A percentile compares a stretch with the other conserved stretches of the same genome.
Conservation (phyloP, 2,113 vertebrate genomes). For the Pteronura brasiliensis region DNA sequence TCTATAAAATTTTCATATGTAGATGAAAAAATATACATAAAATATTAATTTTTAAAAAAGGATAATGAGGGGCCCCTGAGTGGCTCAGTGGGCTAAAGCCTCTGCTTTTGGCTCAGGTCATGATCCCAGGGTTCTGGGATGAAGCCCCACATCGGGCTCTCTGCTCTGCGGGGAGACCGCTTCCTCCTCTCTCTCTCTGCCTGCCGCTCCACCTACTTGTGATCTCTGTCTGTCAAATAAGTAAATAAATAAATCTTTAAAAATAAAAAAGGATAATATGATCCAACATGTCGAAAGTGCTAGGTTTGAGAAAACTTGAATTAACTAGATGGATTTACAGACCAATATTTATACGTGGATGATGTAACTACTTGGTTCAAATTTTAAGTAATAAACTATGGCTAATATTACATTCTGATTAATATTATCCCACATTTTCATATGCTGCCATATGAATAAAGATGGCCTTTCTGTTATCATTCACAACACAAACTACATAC, state of each 20-base stretch:
- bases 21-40: no score
- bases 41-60: not conserved
- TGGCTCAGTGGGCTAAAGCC: no score
- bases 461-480: not conserved
- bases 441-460: not conserved
- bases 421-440: not conserved
- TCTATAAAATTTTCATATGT: no score
- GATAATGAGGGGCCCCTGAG: no score
- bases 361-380: not conserved
- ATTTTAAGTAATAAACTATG: slow-evolving; percentile 11
- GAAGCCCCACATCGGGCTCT: no score
- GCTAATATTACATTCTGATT: not conserved
- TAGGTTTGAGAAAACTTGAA: not conserved
- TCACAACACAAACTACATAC: not conserved
- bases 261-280: not conserved
- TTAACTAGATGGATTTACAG: not conserved
- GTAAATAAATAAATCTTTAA: no score
- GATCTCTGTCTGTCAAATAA: no score
- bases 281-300: not conserved
- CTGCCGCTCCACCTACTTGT: no score
- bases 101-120: no score
- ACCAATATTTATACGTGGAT: not conserved
- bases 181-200: no score
- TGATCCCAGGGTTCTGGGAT: no score
- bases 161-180: no score